Evolutionary conservation across 1,140 invertebrate species (phyloP), one percentile per base, ranked within the genome.

Genomic region (Leptinotarsa undecemlineata): DNA sequence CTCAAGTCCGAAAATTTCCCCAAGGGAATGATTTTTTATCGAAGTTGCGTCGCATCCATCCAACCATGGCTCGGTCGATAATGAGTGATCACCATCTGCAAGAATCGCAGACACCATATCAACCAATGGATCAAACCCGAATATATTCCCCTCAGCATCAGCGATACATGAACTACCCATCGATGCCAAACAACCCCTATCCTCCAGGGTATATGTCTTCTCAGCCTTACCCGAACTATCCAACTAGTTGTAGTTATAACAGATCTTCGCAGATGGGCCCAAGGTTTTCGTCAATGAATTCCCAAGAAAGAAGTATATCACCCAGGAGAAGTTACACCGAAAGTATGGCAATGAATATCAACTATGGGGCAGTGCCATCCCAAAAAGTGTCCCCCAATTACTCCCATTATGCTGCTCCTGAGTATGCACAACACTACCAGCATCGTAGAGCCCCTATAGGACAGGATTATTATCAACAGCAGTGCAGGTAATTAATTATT

Each of bases 391-490:
- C 78, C 0, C 73, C 79, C 1, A 73, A 70, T 23, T 79, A 81
- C 51, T 67, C 74, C 11, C 78, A 80, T 17, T 81, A 80, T 64
- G 71, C 62, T 23, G 76, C 80, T 23, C 74, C 79, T 1, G 83
- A 84, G 60, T 85, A 85, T 70, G 78, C 83, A 4, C 83, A 84
- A 69, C 83, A 85, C 72, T 85, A 84, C 67, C 84, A 85, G 64
- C 83, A 84, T 48, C 72, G 82, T 26, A 74, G 78, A 60, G 33
- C 75, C 51, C 57, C 76, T 11, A 67, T 75, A 20, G 33, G 61
- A 15, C 79, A 82, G 69, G 77, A 81, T 0, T 80, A 74, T 23
- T 81, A 78, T 77, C 75, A 74, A 67, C 76, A 77, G 61, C 69
- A 68, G 19, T 72, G 75, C 74, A 72, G 75, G 77, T 76, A 78